Evolutionary conservation across 2,113 vertebrate genomes (phyloP).

Genomic region (Chamaea fasciata): DNA sequence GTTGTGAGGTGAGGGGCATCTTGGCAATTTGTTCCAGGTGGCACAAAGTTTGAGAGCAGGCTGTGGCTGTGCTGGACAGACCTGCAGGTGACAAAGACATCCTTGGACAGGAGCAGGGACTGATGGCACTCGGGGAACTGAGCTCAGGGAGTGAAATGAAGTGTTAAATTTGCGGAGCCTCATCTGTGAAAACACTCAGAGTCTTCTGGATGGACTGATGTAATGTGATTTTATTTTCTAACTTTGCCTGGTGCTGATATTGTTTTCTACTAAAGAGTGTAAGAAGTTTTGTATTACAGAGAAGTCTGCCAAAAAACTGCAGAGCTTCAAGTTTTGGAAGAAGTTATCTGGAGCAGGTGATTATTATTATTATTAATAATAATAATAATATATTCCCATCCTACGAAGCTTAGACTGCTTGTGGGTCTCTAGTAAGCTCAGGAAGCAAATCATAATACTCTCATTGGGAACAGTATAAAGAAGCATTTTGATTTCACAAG

Average conservation of each 20-base stretch:
- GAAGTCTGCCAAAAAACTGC: not conserved
- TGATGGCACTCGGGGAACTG: not conserved
- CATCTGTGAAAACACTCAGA: not conserved
- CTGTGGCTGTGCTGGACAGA: not conserved
- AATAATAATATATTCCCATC: not conserved
- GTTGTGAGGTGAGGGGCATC: not conserved
- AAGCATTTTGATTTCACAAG: not conserved
- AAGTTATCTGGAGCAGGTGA: not conserved
- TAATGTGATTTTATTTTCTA: not conserved
- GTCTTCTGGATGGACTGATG: not conserved
- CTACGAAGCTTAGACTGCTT: not conserved
- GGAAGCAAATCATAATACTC: not conserved
- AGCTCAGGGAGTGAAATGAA: not conserved
- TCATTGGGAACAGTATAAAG: not conserved
- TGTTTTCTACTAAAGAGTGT: not conserved
- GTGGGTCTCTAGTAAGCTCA: not conserved
- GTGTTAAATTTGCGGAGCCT: not conserved
- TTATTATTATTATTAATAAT: too few species aligned
- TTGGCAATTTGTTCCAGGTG: not conserved
- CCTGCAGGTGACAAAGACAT: fast-evolving
- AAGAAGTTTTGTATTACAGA: not conserved
- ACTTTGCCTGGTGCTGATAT: not conserved
- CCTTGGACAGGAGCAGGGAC: not conserved
- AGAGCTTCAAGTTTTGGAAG: not conserved
- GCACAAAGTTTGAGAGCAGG: not conserved